Conservation (phyloP, 1,140 invertebrate species). For the Stegodyphus dumicola region DNA sequence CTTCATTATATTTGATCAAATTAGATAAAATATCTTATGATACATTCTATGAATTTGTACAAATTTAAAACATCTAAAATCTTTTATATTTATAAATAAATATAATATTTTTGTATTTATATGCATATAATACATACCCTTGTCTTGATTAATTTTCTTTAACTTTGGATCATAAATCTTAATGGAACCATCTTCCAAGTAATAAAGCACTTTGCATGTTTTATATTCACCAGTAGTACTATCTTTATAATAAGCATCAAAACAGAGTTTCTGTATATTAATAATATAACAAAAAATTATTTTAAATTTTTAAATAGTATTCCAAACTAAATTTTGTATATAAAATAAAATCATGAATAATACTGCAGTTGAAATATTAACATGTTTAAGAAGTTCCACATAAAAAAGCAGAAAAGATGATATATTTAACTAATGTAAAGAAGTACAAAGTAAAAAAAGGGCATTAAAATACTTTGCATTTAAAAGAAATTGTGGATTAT, state of each 20-base stretch:
- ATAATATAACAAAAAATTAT: background rate
- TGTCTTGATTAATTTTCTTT: background rate
- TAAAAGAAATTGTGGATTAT: too few species aligned
- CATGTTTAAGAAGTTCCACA: too few species aligned
- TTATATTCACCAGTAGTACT: background rate
- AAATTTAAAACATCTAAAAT: background rate
- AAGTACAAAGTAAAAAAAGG: too few species aligned
- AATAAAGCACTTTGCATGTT: background rate
- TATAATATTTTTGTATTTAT: background rate
- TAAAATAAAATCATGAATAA: too few species aligned
- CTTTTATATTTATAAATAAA: background rate
- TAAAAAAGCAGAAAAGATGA: too few species aligned
- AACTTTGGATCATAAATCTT: background rate
- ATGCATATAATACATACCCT: background rate
- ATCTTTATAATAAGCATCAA: background rate
- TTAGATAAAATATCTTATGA: background rate
- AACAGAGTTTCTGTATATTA: background rate
- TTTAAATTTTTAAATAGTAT: too few species aligned
- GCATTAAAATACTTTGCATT: too few species aligned
- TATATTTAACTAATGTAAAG: too few species aligned
- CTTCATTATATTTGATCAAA: background rate
- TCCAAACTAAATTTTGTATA: too few species aligned
- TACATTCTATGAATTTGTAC: background rate
- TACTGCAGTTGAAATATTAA: too few species aligned
- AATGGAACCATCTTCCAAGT: background rate